Conservation (phyloP, 2,888 invertebrate species). For the Eupithecia insigniata region DNA sequence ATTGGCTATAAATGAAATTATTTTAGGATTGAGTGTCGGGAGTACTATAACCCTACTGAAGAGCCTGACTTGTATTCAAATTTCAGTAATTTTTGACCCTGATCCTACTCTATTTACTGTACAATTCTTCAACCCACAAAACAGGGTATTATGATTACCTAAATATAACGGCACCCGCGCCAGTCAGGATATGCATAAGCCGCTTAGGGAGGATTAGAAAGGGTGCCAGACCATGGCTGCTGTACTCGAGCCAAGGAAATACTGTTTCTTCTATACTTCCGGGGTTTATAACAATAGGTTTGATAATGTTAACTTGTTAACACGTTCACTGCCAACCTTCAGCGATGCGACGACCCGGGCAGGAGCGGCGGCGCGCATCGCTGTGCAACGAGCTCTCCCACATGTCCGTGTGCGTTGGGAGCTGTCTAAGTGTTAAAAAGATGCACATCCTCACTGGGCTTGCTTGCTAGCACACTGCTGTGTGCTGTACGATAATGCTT, state of each 20-base stretch:
- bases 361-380: too few species aligned
- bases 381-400: too few species aligned
- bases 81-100: background rate
- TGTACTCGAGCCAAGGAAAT: constrained; percentile 3
- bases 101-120: background rate
- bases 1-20: background rate
- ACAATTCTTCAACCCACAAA: background rate
- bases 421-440: too few species aligned
- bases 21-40: background rate
- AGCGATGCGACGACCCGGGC: too few species aligned
- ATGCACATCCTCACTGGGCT: too few species aligned
- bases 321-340: too few species aligned
- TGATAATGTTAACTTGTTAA: background rate
- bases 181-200: constrained; percentile 28
- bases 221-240: constrained; percentile 15
- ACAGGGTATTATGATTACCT: background rate
- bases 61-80: background rate
- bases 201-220: constrained; percentile 32
- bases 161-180: constrained; percentile 18
- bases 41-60: background rate
- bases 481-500: too few species aligned
- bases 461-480: too few species aligned
- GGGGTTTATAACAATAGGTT: background rate
- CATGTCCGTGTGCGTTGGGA: too few species aligned
- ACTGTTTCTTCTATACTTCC: constrained; percentile 4